Percentiles rank a stretch among this genome's conserved stretches.
phyloP scores from a whole-genome alignment of 2,888 invertebrate genomes.

The Caenorhabditis virilis region DNA sequence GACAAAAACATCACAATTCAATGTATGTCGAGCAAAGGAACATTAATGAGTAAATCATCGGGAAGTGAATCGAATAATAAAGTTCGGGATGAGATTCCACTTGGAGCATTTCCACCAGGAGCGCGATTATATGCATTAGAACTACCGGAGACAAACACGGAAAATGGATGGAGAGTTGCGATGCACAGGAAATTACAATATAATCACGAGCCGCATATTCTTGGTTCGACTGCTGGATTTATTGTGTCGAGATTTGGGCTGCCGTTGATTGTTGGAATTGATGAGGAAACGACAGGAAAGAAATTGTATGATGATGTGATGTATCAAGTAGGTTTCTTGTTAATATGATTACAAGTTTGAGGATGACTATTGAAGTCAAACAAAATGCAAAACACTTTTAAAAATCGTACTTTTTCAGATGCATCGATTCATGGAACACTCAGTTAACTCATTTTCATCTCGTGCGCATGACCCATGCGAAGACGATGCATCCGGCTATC shows the following conservation, averaged over 20 bases:
- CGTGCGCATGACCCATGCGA: constrained; percentile 74
- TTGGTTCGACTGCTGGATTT: constrained; percentile 52
- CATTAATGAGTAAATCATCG: constrained; percentile 21
- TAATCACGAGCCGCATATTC: constrained; percentile 52
- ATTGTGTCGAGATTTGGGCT: constrained; percentile 50
- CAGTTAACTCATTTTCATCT: constrained; percentile 42
- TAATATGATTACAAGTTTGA: constrained; percentile 1
- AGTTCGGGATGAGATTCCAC: constrained; percentile 18
- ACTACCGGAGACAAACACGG: constrained; percentile 19
- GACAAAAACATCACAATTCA: constrained; percentile 33
- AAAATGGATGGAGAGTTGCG: constrained; percentile 40
- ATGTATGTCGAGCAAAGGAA: constrained; percentile 38
- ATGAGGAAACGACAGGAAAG: constrained; percentile 31
- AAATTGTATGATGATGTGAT: constrained; percentile 53
- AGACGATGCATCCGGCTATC: constrained; percentile 87
- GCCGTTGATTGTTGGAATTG: constrained; percentile 43
- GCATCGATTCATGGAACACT: constrained; percentile 46
- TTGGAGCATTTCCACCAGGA: constrained; percentile 36
- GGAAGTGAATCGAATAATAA: constrained; percentile 1
- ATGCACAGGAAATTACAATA: constrained; percentile 54
- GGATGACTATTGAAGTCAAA: too few relatives aligned
- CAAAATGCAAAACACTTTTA: neutral
- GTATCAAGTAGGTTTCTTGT: constrained; percentile 65
- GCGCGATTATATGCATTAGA: constrained; percentile 45
- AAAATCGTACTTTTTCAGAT: constrained; percentile 21